Evolutionary conservation across 2,888 invertebrate genomes (phyloP).

Genomic region (Pandemis corylana): DNA sequence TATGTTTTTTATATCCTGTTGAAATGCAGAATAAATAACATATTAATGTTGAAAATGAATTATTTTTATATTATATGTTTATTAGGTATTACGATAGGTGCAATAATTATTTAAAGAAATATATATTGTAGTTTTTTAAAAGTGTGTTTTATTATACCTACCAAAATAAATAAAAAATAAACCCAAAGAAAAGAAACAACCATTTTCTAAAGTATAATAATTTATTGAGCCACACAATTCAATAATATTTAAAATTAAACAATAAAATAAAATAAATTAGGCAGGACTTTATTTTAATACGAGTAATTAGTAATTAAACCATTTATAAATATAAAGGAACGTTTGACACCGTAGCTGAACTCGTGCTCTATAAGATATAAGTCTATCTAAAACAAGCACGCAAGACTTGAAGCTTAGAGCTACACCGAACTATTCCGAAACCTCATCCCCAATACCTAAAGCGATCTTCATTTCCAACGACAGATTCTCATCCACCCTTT

Average conservation of each 20-base stretch:
- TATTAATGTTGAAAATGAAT: conserved; percentile 43
- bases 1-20: conserved; percentile 43
- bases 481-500: conserved; percentile 65
- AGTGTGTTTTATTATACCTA: conserved; percentile 39
- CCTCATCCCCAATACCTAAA: conserved; percentile 58
- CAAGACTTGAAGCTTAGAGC: too few relatives aligned
- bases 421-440: background rate
- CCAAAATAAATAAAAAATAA: too few relatives aligned
- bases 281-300: background rate
- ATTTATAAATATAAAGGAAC: background rate
- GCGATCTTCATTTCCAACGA: conserved; percentile 78
- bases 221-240: background rate
- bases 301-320: background rate
- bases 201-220: background rate
- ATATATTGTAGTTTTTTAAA: conserved; percentile 62
- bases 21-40: conserved; percentile 37
- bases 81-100: conserved; percentile 58
- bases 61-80: conserved; percentile 61
- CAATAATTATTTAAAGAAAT: conserved; percentile 59
- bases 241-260: background rate
- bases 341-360: too few relatives aligned
- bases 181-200: background rate
- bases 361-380: too few relatives aligned
- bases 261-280: background rate
- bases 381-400: too few relatives aligned